These are phyloP conservation scores for Passer montanus DNA, from an alignment of 2,113 vertebrate genomes.

Conservation along the genomic window DNA sequence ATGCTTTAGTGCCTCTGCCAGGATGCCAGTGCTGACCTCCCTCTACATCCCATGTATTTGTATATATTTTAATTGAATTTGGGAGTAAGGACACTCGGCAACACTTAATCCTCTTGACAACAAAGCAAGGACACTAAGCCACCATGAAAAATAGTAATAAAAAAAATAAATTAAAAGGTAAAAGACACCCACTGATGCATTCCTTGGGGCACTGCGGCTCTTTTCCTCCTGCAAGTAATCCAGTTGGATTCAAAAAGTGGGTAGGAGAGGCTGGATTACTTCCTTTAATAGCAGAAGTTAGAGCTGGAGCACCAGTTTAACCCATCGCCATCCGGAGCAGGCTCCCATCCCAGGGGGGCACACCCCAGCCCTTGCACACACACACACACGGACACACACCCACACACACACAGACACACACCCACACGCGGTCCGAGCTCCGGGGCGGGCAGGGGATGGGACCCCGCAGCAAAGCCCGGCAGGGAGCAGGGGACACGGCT, in stretches of 20 bases:
- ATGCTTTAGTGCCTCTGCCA: background rate
- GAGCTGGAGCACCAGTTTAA: background rate
- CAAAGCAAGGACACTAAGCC: conserved; percentile 46
- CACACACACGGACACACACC: background rate
- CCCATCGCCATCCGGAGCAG: background rate
- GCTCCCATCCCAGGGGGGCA: background rate
- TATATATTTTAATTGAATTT: conserved; percentile 56
- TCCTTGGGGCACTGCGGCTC: background rate
- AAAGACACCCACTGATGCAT: background rate
- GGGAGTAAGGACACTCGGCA: background rate
- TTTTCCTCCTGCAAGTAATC: background rate
- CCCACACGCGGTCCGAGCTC: background rate
- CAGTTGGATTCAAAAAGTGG: background rate
- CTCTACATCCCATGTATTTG: background rate
- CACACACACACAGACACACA: background rate
- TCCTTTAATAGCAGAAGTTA: background rate
- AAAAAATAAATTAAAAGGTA: background rate
- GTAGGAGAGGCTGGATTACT: background rate
- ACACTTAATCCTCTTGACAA: conserved; percentile 43
- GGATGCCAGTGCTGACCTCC: background rate
- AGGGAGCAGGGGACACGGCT: background rate
- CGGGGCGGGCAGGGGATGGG: background rate
- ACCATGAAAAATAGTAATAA: background rate
- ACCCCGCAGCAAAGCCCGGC: background rate
- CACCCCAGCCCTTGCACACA: background rate